Evolutionary conservation across 2,888 invertebrate genomes (phyloP).

Genomic region (Eupithecia tripunctaria): DNA sequence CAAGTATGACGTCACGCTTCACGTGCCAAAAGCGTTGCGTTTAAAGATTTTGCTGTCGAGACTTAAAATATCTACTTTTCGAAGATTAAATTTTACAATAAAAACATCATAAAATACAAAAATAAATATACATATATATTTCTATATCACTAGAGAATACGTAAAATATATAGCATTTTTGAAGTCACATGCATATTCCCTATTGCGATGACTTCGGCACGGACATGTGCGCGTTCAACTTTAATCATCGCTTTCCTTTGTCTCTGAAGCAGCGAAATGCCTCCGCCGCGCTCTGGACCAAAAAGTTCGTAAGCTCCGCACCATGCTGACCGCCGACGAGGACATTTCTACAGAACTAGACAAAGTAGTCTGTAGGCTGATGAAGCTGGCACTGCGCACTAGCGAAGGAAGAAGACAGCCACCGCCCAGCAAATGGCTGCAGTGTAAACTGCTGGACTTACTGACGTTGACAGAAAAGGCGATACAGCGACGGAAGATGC

Average conservation of each 20-base stretch:
- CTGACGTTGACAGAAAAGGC: constrained; percentile 73
- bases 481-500: constrained; percentile 62
- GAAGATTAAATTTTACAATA: too few relatives aligned
- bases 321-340: constrained; percentile 66
- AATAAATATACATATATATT: too few relatives aligned
- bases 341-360: constrained; percentile 71
- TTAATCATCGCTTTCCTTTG: neutral
- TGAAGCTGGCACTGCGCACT: constrained; percentile 67
- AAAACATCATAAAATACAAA: too few relatives aligned
- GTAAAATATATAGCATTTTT: too few relatives aligned
- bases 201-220: too few relatives aligned
- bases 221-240: too few relatives aligned
- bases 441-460: constrained; percentile 47
- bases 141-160: too few relatives aligned
- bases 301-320: constrained; percentile 67
- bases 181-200: too few relatives aligned
- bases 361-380: constrained; percentile 68
- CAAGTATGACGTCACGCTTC: too few relatives aligned
- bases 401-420: constrained; percentile 55
- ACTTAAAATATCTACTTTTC: too few relatives aligned
- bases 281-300: constrained; percentile 68
- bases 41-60: too few relatives aligned
- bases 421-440: constrained; percentile 52
- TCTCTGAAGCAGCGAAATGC: constrained; percentile 52
- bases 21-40: too few relatives aligned